Conservation (phyloP, 2,888 invertebrate genomes). For the Pimpla rufipes region DNA sequence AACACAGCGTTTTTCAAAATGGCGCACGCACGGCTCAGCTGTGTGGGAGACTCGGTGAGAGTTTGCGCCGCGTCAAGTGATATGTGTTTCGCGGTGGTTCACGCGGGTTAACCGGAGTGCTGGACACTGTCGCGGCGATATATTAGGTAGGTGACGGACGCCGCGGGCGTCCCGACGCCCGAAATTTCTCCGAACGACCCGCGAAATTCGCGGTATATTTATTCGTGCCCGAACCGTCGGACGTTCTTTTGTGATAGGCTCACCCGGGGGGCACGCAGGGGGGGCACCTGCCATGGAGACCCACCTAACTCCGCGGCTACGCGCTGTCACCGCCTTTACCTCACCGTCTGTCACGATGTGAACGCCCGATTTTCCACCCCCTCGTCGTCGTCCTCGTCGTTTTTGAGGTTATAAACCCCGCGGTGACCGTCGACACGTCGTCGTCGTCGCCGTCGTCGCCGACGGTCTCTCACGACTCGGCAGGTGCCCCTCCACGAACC, state of each 20-base stretch:
- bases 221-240: too few relatives aligned
- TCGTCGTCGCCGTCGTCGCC: not conserved
- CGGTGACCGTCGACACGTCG: not conserved
- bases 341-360: not conserved
- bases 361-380: not conserved
- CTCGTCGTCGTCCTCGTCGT: not conserved
- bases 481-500: conserved; percentile 46
- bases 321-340: conserved; percentile 49
- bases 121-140: conserved; percentile 75
- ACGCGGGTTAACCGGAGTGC: conserved; percentile 77
- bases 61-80: conserved; percentile 74
- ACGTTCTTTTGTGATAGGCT: conserved; percentile 76
- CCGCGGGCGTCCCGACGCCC: too few relatives aligned
- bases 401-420: conserved; percentile 23
- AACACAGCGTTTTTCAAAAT: conserved; percentile 77
- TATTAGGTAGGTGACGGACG: conserved; percentile 77
- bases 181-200: too few relatives aligned
- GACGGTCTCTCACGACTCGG: conserved; percentile 18
- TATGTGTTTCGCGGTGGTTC: conserved; percentile 77
- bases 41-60: conserved; percentile 75
- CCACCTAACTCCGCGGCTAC: conserved; percentile 41
- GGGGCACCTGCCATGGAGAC: conserved; percentile 76
- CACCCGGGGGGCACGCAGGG: conserved; percentile 22
- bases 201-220: conserved; percentile 54
- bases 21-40: conserved; percentile 84